Percentiles rank a stretch among this genome's conserved stretches.
phyloP scores from a whole-genome alignment of 64 coral and sea anemone species.

The Catalaphyllia jardinei region DNA sequence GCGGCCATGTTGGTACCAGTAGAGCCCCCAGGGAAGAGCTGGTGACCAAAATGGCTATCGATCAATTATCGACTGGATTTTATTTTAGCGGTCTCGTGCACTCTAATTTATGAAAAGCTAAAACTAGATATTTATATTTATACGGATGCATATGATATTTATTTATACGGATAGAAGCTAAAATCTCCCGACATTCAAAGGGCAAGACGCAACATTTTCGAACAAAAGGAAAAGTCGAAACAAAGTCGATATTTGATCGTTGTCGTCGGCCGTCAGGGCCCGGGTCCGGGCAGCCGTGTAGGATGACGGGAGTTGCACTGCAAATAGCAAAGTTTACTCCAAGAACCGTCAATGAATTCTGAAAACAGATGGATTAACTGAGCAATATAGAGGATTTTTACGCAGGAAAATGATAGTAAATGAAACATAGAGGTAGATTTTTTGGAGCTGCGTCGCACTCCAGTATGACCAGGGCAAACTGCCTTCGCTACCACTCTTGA shows the following conservation, averaged over 20 bases:
- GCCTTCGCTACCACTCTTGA: conserved; percentile 47
- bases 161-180: neutral
- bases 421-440: conserved; percentile 56
- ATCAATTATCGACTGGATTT: conserved; percentile 1
- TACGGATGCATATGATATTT: no score
- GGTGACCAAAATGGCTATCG: neutral
- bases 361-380: conserved; percentile 63
- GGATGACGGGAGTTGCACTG: conserved; percentile 47
- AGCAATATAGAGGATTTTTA: conserved; percentile 52
- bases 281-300: neutral
- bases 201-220: no score
- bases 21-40: neutral
- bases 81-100: neutral
- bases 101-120: neutral
- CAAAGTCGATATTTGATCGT: conserved; percentile 10
- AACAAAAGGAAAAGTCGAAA: neutral
- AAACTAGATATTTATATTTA: neutral
- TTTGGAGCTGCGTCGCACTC: conserved; percentile 51
- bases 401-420: conserved; percentile 47
- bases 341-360: conserved; percentile 56
- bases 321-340: conserved; percentile 55
- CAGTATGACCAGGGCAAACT: conserved; percentile 70
- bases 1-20: neutral
- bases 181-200: no score
- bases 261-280: neutral